A percentile compares a stretch with the other conserved stretches of the same genome.
Evolutionary conservation across 2,888 invertebrate genomes (phyloP).

Genomic region (Neoscelio sp.): DNA sequence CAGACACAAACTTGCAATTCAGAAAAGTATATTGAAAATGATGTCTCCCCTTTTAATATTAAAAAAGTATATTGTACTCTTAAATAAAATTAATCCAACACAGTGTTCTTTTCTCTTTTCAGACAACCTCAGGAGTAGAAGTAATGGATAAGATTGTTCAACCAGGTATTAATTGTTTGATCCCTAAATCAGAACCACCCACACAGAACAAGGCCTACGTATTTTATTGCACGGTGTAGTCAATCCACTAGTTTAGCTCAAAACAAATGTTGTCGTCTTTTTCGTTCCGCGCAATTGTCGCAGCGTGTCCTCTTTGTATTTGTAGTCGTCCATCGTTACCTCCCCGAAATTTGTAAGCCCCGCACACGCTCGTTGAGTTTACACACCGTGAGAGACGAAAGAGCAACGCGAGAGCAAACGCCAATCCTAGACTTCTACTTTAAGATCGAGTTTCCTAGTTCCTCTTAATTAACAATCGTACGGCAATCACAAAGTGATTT

Average conservation of each 20-base stretch:
- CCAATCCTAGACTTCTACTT: slow-evolving; percentile 9
- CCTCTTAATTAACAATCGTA: slow-evolving; percentile 24
- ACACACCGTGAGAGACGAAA: neutral
- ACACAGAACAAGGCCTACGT: slow-evolving; percentile 77
- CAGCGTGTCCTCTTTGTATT: neutral
- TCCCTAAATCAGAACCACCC: slow-evolving; percentile 76
- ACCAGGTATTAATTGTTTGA: slow-evolving; percentile 80
- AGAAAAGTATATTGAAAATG: too few species aligned
- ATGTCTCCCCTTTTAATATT: too few species aligned
- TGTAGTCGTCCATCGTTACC: slow-evolving; percentile 31
- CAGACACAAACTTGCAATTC: too few species aligned
- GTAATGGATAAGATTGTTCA: slow-evolving; percentile 68
- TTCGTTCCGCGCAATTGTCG: slow-evolving; percentile 60
- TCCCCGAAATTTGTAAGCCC: slow-evolving; percentile 5
- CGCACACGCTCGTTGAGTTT: neutral
- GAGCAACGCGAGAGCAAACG: neutral
- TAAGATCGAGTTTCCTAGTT: slow-evolving; percentile 24
- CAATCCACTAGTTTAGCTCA: slow-evolving; percentile 69
- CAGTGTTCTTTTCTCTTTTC: slow-evolving; percentile 68
- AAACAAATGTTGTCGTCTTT: slow-evolving; percentile 52
- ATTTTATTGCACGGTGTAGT: slow-evolving; percentile 81
- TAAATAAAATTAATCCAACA: too few species aligned
- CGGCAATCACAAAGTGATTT: slow-evolving; percentile 31
- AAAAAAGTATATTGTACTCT: too few species aligned
- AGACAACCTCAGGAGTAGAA: slow-evolving; percentile 70